Evolutionary conservation across 2,797 vertebrate genomes (phyloP).

Genomic region (Glyptemys insculpta): DNA sequence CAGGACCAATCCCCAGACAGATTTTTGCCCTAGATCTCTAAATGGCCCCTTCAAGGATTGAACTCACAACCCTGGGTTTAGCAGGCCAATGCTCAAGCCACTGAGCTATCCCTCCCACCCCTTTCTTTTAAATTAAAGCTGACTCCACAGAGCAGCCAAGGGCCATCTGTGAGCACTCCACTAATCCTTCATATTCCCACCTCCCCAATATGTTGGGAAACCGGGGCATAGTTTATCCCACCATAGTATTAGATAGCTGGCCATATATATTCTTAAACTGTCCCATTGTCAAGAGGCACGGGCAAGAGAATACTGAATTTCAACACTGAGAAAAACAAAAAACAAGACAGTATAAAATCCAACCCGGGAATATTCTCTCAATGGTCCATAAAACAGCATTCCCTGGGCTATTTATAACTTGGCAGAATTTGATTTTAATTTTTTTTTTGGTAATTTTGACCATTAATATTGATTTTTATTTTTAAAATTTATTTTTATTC

Average conservation of each 20-base stretch:
- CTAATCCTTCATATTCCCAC: neutral
- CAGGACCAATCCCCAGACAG: too few relatives aligned
- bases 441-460: too few relatives aligned
- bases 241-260: neutral
- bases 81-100: too few relatives aligned
- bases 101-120: too few relatives aligned
- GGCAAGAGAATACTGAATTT: neutral
- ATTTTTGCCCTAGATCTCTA: too few relatives aligned
- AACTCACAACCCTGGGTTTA: too few relatives aligned
- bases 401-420: neutral
- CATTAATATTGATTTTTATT: too few relatives aligned
- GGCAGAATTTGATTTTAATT: too few relatives aligned
- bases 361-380: conserved; percentile 27
- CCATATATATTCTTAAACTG: neutral
- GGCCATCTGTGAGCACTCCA: neutral
- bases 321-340: neutral
- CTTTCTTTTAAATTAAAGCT: conserved; percentile 14
- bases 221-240: neutral
- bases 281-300: neutral
- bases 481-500: too few relatives aligned
- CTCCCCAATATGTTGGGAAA: neutral
- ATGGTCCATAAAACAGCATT: neutral
- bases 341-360: conserved; percentile 10
- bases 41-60: too few relatives aligned
- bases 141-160: neutral